phyloP scores from a whole-genome alignment of 2,797 vertebrate genomes.

The Carapus acus region DNA sequence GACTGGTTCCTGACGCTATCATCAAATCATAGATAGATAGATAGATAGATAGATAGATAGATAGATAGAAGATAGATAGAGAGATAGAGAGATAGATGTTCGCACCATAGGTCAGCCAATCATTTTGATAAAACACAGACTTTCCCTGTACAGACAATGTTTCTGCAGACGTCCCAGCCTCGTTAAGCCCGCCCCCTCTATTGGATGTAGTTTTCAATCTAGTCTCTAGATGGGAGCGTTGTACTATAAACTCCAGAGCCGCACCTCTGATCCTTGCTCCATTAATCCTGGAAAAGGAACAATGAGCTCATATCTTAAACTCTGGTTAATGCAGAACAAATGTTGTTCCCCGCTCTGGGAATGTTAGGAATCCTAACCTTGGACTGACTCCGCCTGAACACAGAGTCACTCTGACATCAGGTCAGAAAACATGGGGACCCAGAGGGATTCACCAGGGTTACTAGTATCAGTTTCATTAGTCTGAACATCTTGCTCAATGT shows the following conservation, averaged over 20 bases:
- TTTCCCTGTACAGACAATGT: no score
- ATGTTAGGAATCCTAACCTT: constrained; percentile 57
- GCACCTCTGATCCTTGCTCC: constrained; percentile 6
- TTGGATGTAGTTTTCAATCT: not conserved
- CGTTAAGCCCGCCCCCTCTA: no score
- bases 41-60: no score
- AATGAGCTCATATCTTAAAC: constrained; percentile 65
- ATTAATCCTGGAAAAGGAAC: constrained; percentile 51
- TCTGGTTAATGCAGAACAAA: constrained; percentile 66
- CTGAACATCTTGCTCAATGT: constrained; percentile 1
- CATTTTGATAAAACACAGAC: no score
- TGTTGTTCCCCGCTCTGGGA: constrained; percentile 44
- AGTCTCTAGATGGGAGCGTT: constrained; percentile 26
- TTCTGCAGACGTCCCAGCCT: no score
- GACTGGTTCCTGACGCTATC: no score
- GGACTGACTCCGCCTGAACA: constrained; percentile 28
- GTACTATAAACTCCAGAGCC: not conserved
- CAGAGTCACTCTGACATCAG: constrained; percentile 20
- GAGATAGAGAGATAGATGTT: no score
- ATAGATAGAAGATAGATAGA: no score
- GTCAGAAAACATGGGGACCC: not conserved
- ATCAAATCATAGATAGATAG: no score
- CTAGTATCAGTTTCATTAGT: not conserved
- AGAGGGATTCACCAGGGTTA: not conserved
- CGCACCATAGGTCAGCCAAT: no score